Percentiles rank a stretch among this genome's conserved stretches.
Evolutionary conservation across 2,888 invertebrate species (phyloP).

Genomic region (Drosophila siamana): DNA sequence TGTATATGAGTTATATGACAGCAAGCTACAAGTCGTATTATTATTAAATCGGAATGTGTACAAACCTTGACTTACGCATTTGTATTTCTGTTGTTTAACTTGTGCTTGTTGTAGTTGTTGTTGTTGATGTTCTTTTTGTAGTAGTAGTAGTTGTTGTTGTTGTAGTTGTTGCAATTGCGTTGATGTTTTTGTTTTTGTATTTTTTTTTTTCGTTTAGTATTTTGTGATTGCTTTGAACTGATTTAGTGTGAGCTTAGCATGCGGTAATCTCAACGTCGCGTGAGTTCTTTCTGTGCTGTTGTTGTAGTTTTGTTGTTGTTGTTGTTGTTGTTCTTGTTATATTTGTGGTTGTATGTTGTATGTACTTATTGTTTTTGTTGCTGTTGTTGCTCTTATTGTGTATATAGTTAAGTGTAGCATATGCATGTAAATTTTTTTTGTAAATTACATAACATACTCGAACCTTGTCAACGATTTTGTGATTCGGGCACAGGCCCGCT

Average conservation of each 20-base stretch:
- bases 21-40: slow-evolving; percentile 21
- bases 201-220: slow-evolving; percentile 60
- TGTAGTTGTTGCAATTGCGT: slow-evolving; percentile 72
- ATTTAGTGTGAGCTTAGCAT: slow-evolving; percentile 71
- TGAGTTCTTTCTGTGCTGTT: slow-evolving; percentile 67
- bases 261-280: slow-evolving; percentile 67
- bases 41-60: slow-evolving; percentile 57
- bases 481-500: slow-evolving; percentile 17
- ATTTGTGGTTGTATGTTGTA: slow-evolving; percentile 48
- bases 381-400: slow-evolving; percentile 44
- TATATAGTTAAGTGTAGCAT: slow-evolving; percentile 61
- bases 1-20: slow-evolving; percentile 4
- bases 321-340: slow-evolving; percentile 54
- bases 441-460: slow-evolving; percentile 56
- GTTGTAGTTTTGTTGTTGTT: slow-evolving; percentile 54
- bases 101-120: slow-evolving; percentile 69
- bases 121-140: slow-evolving; percentile 45
- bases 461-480: slow-evolving; percentile 29
- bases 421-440: slow-evolving; percentile 44
- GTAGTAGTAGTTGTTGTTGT: slow-evolving; percentile 65
- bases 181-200: slow-evolving; percentile 56
- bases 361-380: slow-evolving; percentile 45
- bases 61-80: slow-evolving; percentile 80
- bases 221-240: slow-evolving; percentile 69
- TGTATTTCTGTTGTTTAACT: slow-evolving; percentile 67